Percentiles rank a stretch among this genome's conserved stretches.
Evolutionary conservation across 1,140 invertebrate genomes (phyloP).

Genomic region (Parasteatoda tepidariorum): DNA sequence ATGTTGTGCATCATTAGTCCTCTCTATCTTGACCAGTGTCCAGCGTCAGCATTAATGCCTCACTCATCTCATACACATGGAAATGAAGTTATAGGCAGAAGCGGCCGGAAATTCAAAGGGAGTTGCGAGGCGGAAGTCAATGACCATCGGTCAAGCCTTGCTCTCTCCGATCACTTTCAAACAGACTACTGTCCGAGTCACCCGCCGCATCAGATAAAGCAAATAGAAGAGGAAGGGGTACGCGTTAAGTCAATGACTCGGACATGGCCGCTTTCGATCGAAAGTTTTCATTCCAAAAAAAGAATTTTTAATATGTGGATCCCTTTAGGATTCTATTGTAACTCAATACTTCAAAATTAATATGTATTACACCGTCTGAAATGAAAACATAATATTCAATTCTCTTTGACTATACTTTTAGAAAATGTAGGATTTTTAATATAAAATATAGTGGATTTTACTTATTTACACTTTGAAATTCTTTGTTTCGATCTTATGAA

Average conservation of each 20-base stretch:
- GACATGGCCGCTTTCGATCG: too few species aligned
- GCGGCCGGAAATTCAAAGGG: slow-evolving; percentile 40
- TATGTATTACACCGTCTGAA: too few species aligned
- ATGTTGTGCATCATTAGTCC: slow-evolving; percentile 1
- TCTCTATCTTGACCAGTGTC: slow-evolving; percentile 36
- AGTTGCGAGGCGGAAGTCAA: slow-evolving; percentile 45
- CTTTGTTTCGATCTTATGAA: too few species aligned
- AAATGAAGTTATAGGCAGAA: slow-evolving; percentile 37
- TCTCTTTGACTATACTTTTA: too few species aligned
- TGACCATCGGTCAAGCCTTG: slow-evolving; percentile 40
- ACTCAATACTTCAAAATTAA: too few species aligned
- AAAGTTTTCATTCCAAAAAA: too few species aligned
- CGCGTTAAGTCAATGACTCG: background rate
- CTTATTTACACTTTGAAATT: too few species aligned
- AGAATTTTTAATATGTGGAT: too few species aligned
- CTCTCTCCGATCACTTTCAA: background rate
- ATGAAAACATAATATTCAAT: too few species aligned
- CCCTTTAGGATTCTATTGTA: too few species aligned
- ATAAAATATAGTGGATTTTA: too few species aligned
- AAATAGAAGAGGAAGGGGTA: slow-evolving; percentile 1
- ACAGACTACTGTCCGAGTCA: slow-evolving; percentile 17
- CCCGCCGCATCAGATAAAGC: slow-evolving; percentile 14
- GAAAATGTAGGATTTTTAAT: too few species aligned
- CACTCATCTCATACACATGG: slow-evolving; percentile 57
- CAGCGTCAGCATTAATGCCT: slow-evolving; percentile 41